Evolutionary conservation across 2,888 invertebrate genomes (phyloP), one percentile per base, ranked within the genome.

Genomic region (Agonopterix alstromeriana): DNA sequence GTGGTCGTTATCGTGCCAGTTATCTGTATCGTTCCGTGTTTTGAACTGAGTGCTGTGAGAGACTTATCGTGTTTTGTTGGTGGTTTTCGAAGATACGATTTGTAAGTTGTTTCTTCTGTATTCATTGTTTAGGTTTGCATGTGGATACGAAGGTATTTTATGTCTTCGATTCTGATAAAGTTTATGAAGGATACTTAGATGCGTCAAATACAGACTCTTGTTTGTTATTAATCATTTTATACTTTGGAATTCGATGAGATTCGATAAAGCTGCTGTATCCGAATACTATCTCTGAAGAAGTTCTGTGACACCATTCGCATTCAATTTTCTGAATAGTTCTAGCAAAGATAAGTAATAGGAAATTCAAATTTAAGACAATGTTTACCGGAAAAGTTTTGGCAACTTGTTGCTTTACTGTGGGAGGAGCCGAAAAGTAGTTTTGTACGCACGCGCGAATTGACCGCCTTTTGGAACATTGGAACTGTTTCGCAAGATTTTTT

Each of bases 41-140:
- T 70, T 67, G 64, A 76, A 73, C 76, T 65, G 66, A 69, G 84
- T 83, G 82, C 72, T 65, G 72, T 79, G 81, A 77, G 69, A 65
- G 65, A 77, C 69, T 68, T 68, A 78, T 60, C 64, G 75, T 79
- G 67, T 67, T 65, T 60, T 48, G 57, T 50, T 54, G 64, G 61
- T 49, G 61, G 58, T 57, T 67, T 58, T 48, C 42, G 35, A 10
- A 42, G 54, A 60, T 51, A 48, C 47, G 55, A 57, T 42, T 45
- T 53, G 70, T 70, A 57, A 71, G 71, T 63, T 17, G 2, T 44
- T 27, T 47, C 11, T 48, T 42, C 7, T 42, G 8, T 42, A 11
- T 42, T 44, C 43, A 12, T 51, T n/a, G 46, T 9, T 47, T 27
- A 5, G 5, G 27, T 7, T 27, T 27, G 7, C 27, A 5, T 27